Evolutionary conservation across 37 sponge, comb jelly and placozoan genomes (phyloP).

Genomic region (Aplysina aerophoba): DNA sequence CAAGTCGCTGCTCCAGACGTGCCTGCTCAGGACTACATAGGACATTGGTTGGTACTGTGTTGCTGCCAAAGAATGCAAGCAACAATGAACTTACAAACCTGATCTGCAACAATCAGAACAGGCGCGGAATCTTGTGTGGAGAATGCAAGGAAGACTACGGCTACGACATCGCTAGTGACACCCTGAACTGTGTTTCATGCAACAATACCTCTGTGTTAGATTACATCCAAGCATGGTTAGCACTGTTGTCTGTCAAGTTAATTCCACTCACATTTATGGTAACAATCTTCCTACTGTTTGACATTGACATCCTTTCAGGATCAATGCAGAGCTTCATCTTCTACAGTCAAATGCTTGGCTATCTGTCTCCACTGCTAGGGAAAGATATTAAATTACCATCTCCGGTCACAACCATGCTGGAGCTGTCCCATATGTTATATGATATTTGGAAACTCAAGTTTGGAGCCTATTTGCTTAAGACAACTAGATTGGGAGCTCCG

Average conservation of each 20-base stretch:
- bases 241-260: not conserved
- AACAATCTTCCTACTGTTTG: slow-evolving; percentile 20
- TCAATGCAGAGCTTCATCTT: slow-evolving; percentile 35
- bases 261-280: slow-evolving; percentile 11
- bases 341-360: slow-evolving; percentile 8
- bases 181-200: slow-evolving; percentile 20
- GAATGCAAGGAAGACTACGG: slow-evolving; percentile 15
- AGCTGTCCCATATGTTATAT: slow-evolving; percentile 2
- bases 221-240: not conserved
- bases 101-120: not conserved
- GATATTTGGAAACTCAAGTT: slow-evolving; percentile 17
- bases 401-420: not conserved
- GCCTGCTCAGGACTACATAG: not conserved
- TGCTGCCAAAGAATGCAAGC: not conserved
- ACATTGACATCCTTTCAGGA: slow-evolving; percentile 30
- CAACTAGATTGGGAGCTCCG: not conserved
- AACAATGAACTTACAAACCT: not conserved
- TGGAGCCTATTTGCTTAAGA: not conserved
- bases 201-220: not conserved
- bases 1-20: not conserved
- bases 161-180: not conserved
- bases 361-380: not conserved
- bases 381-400: not conserved
- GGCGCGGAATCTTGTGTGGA: slow-evolving; percentile 11
- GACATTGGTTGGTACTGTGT: not conserved